Evolutionary conservation across 2,113 vertebrate genomes (phyloP).

Genomic region (Fulica atra): DNA sequence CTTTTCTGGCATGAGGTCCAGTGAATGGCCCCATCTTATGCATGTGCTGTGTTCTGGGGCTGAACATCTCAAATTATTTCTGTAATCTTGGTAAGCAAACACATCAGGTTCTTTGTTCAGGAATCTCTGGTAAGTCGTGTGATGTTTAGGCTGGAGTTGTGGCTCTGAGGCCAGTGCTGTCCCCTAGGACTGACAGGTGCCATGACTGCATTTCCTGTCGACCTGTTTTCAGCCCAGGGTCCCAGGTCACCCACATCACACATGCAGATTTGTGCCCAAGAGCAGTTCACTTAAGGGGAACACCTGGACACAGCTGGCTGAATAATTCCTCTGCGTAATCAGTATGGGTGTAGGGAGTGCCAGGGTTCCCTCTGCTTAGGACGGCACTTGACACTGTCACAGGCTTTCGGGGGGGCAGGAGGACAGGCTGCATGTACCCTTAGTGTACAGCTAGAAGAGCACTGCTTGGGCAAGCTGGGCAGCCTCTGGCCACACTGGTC

Average conservation of each 20-base stretch:
- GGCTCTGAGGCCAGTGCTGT: neutral
- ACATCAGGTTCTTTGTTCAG: neutral
- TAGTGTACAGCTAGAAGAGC: neutral
- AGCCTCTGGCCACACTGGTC: neutral
- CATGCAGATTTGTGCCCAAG: neutral
- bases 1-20: neutral
- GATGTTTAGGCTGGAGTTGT: neutral
- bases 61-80: neutral
- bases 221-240: neutral
- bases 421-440: neutral
- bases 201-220: rapidly evolving
- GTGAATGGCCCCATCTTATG: neutral
- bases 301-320: neutral
- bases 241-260: neutral
- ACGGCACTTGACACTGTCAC: neutral
- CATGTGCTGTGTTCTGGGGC: neutral
- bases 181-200: neutral
- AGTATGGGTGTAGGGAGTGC: neutral
- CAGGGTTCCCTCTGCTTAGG: neutral
- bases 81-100: neutral
- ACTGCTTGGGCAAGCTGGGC: neutral
- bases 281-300: neutral
- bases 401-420: neutral
- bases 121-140: neutral
- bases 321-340: neutral